Evolutionary conservation across 2,113 vertebrate species (phyloP), one percentile per base, ranked within the genome.

Genomic region (Ammodytes dubius): DNA sequence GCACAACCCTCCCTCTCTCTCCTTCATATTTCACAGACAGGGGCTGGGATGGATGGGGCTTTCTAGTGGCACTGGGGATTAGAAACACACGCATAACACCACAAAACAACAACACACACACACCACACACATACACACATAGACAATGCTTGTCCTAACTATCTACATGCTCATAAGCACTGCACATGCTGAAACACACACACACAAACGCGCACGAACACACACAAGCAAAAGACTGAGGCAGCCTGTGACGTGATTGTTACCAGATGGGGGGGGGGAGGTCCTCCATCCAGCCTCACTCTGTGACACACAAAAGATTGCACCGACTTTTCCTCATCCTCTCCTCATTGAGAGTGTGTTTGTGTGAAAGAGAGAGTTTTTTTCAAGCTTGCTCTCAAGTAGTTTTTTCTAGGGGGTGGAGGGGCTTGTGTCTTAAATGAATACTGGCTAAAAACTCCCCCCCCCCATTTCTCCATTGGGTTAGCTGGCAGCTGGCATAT

Each of bases 161-260:
- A 88, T 52, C 35, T 57, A 83, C 61, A 78, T 58, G 67, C 64
- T 78, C 46, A 14, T 42, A 27, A 53, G 57, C 27, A 9, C 72
- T 65, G 47, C 70, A 75, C 56, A 65, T 63, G 56, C 42, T 74
- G 9, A 19, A 72, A 74, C 67, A 74, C 82, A 84, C 58, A 61
- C 49, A 57, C 5, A 58, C 68, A 56, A 40, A 73, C 53, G 82
- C 70, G 70, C 66, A 67, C 68, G 54, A 40, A 72, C 61, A 66
- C 76, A 79, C 74, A 71, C 65, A 49, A 8, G 43, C 66, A 46
- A 86, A 71, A 89, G 50, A 83, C 9, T 42, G 67, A 82, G 90
- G 86, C 88, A 79, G 91, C 65, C 88, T 89, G 88, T 40, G 82
- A 87, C 83, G 87, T 91, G 91, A 95, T 95, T 89, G 91, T 90